Base-by-base conservation (phyloP, 2,113 vertebrate genomes). In the Alouatta palliata region DNA sequence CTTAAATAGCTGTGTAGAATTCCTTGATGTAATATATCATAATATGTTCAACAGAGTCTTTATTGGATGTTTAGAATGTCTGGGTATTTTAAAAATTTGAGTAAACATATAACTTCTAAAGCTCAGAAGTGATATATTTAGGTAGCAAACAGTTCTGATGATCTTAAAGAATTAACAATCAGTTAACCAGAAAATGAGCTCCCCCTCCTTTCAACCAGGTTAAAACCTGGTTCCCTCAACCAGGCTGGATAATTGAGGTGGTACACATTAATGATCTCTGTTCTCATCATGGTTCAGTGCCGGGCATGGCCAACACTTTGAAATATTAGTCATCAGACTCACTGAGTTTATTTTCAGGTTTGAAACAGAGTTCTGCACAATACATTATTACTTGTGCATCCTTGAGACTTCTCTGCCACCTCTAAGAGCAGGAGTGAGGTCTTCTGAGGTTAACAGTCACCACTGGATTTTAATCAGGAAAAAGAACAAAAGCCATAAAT, bases 381-480 rank as follows among this genome's bases (percentile, higher is more conserved):
- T 79, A 70, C 17, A 40, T 93, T 92, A 82, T 94, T 91, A 90
- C 54, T 56, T 81, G 30, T 86, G 49, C 54, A 66, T 95, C 82
- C 52, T 90, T 87, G 64, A 90, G 64, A 86, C 35, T 56, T 77
- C 43, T 56, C 43, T 68, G 54, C n/a, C 71, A 75, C 79, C 35
- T 87, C 54, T 54, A 45, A 56, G 27, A 91, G 49, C 73, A 93
- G 19, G 88, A 83, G 27, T 61, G 56, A 88, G 66, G 49, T 93
- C 76, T 86, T 75, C 84, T 32, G 9, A 90, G 76, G 83, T 90
- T 82, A 92, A 70, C 43, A 58, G 27, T 81, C 8, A 21, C 49
- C 87, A 81, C 52, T 85, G 70, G 66, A 54, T 87, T 98, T 86
- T 97, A 90, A 90, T 76, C 80, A 93, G 58, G 25, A 92, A 90